Conservation (phyloP, 2,888 invertebrate species). For the Meta bourneti region DNA sequence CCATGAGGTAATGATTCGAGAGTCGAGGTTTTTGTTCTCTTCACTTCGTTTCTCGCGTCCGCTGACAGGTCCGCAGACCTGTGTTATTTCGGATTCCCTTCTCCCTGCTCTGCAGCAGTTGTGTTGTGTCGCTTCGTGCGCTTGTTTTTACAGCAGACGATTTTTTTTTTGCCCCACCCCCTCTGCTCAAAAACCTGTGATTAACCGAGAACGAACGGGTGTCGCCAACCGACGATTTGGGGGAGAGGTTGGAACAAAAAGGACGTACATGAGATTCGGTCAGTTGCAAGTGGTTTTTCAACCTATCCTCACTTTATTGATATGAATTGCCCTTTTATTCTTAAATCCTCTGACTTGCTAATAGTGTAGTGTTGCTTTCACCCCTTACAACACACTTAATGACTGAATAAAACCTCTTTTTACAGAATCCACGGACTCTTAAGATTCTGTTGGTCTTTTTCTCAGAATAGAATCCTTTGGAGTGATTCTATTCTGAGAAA, state of each 20-base stretch:
- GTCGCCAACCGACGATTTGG: neutral
- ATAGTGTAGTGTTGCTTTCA: too few relatives aligned
- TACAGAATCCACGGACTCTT: too few relatives aligned
- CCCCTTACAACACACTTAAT: too few relatives aligned
- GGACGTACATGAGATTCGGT: neutral
- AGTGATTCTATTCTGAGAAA: too few relatives aligned
- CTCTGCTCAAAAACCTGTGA: constrained; percentile 19
- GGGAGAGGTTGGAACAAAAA: neutral
- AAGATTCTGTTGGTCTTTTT: too few relatives aligned
- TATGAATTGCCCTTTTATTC: neutral
- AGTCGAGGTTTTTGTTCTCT: neutral
- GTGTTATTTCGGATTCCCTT: constrained; percentile 42
- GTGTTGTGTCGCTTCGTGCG: constrained; percentile 20
- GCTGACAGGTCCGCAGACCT: constrained; percentile 34
- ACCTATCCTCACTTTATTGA: neutral
- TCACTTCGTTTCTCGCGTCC: constrained; percentile 4
- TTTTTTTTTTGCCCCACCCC: constrained; percentile 6
- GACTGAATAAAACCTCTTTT: too few relatives aligned
- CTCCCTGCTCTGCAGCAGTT: neutral
- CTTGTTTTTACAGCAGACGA: constrained; percentile 26
- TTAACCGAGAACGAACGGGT: constrained; percentile 37
- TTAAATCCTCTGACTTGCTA: too few relatives aligned
- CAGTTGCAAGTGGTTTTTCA: neutral
- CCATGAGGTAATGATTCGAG: constrained; percentile 23
- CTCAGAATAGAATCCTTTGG: too few relatives aligned